Evolutionary conservation across 2,888 invertebrate species (phyloP).

Genomic region (Drosophila recens): DNA sequence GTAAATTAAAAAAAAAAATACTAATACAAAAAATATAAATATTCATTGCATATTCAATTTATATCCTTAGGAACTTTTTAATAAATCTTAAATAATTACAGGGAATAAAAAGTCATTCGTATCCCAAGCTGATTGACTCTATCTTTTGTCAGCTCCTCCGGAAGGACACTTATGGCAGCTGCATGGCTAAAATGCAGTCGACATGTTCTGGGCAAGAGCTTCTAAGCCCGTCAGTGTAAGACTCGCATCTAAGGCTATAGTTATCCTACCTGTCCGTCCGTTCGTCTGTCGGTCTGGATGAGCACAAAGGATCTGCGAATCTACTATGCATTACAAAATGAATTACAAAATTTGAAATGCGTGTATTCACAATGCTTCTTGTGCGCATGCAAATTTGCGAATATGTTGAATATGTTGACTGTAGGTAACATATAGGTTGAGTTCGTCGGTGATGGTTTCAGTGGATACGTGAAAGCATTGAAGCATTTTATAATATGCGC

Average conservation of each 20-base stretch:
- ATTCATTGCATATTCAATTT: background rate
- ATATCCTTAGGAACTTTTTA: background rate
- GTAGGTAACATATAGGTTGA: background rate
- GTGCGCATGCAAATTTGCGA: conserved; percentile 58
- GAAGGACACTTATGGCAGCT: conserved; percentile 12
- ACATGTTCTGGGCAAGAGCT: conserved; percentile 1
- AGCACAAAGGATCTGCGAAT: conserved; percentile 24
- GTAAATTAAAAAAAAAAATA: background rate
- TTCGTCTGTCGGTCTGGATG: conserved; percentile 1
- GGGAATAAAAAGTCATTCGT: conserved; percentile 3
- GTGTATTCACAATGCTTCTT: conserved; percentile 62
- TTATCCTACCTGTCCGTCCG: conserved; percentile 2
- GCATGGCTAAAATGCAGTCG: conserved; percentile 15
- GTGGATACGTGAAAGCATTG: conserved; percentile 46
- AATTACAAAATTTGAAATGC: conserved; percentile 66
- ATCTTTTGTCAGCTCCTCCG: conserved; percentile 3
- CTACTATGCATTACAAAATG: conserved; percentile 69
- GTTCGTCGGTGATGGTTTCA: background rate
- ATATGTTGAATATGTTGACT: background rate
- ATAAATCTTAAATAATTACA: background rate
- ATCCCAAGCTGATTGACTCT: conserved; percentile 7
- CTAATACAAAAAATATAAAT: background rate
- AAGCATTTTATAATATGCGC: conserved; percentile 60
- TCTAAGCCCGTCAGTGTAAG: conserved; percentile 4
- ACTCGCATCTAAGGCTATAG: conserved; percentile 3